A percentile compares a stretch with the other conserved stretches of the same genome.
Evolutionary conservation across 1,140 invertebrate genomes (phyloP).

Genomic region (Asobara japonica): DNA sequence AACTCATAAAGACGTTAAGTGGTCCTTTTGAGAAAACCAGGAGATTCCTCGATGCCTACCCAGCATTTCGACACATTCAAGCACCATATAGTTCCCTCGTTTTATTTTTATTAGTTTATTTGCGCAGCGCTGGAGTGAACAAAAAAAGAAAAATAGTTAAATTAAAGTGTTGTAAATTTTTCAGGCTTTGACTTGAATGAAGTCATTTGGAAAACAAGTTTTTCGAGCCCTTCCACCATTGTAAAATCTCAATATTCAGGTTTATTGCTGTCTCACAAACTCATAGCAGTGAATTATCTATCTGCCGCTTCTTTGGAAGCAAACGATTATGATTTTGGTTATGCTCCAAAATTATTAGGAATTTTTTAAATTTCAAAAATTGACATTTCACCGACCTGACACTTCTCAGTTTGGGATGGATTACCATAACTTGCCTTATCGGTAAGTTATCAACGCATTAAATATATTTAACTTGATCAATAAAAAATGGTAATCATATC

Average conservation of each 20-base stretch:
- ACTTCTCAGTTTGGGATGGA: too few relatives aligned
- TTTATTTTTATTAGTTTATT: constrained; percentile 8
- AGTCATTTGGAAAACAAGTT: constrained; percentile 15
- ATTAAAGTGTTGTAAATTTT: constrained; percentile 17
- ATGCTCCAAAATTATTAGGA: too few relatives aligned
- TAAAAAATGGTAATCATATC: too few relatives aligned
- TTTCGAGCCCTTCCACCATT: neutral
- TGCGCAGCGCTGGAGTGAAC: neutral
- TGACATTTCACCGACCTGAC: too few relatives aligned
- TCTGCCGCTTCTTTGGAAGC: too few relatives aligned
- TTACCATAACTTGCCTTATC: too few relatives aligned
- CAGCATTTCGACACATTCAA: constrained; percentile 9
- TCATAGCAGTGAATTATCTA: too few relatives aligned
- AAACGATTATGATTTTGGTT: too few relatives aligned
- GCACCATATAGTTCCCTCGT: constrained; percentile 6
- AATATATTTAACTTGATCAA: too few relatives aligned
- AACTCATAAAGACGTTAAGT: constrained; percentile 46
- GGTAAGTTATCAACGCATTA: too few relatives aligned
- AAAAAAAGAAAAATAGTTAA: neutral
- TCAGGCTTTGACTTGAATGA: neutral
- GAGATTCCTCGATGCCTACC: constrained; percentile 14
- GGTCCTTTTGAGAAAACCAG: constrained; percentile 24
- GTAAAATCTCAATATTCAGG: neutral
- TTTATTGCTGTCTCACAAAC: neutral
- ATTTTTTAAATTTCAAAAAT: too few relatives aligned